Evolutionary conservation across 2,797 vertebrate species (phyloP).

Genomic region (Falco naumanni): DNA sequence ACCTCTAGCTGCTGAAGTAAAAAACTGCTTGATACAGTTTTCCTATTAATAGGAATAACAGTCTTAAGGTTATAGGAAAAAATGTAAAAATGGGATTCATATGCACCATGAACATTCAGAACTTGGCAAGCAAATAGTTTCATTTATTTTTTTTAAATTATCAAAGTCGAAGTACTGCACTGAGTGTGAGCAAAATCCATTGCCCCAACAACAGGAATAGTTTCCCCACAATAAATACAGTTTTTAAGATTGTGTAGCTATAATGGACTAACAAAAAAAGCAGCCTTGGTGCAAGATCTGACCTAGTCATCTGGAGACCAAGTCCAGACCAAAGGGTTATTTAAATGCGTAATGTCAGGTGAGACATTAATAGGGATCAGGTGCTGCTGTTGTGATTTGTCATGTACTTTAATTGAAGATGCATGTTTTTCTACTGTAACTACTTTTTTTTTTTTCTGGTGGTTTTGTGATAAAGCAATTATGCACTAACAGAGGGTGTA

Average conservation of each 20-base stretch:
- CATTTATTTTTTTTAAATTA: not conserved
- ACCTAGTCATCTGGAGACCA: not conserved
- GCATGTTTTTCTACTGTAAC: accelerated
- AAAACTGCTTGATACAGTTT: not conserved
- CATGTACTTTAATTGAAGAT: not conserved
- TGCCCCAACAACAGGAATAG: not conserved
- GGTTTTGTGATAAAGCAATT: not conserved
- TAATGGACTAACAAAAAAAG: not conserved
- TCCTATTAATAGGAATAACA: not conserved
- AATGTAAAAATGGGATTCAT: not conserved
- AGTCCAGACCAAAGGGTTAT: not conserved
- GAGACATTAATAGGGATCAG: not conserved
- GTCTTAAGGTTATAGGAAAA: not conserved
- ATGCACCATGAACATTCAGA: not conserved
- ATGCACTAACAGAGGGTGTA: not conserved
- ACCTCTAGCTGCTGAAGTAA: not conserved
- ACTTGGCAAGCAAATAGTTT: not conserved
- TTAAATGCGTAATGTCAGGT: not conserved
- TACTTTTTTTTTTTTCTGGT: not conserved
- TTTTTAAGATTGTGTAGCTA: not conserved
- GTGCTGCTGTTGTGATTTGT: not conserved
- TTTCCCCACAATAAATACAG: not conserved
- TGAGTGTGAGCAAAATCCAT: not conserved
- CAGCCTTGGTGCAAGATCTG: not conserved
- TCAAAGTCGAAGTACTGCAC: not conserved